Conservation (phyloP, 2,113 vertebrate species). For the Condylura cristata region DNA sequence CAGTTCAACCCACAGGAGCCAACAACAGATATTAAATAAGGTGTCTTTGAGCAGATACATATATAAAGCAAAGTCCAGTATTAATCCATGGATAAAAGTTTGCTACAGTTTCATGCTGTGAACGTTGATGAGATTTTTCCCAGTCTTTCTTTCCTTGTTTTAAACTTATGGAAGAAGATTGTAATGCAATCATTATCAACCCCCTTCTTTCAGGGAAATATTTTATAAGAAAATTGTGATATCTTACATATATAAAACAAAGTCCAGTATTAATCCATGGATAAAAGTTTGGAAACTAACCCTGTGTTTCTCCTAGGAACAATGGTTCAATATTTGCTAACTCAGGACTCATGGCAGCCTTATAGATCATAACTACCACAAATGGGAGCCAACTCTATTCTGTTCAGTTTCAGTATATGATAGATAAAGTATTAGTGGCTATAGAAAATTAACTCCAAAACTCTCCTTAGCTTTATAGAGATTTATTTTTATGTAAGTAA, state of each 20-base stretch:
- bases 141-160: neutral
- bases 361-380: neutral
- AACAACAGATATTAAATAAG: too few relatives aligned
- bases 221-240: neutral
- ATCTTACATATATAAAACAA: neutral
- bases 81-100: neutral
- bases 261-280: neutral
- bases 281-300: neutral
- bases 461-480: neutral
- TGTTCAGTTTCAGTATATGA: neutral
- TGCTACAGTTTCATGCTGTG: neutral
- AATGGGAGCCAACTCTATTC: neutral
- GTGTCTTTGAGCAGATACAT: neutral
- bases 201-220: neutral
- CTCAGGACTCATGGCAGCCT: neutral
- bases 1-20: neutral
- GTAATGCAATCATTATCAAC: neutral
- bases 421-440: neutral
- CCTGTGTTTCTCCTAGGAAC: neutral
- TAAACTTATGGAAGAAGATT: neutral
- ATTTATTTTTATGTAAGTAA: neutral
- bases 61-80: neutral
- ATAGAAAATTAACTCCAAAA: neutral
- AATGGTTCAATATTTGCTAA: neutral
- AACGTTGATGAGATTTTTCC: neutral